Evolutionary conservation across 1,140 invertebrate genomes (phyloP).

Genomic region (Trachymyrmex septentrionalis): DNA sequence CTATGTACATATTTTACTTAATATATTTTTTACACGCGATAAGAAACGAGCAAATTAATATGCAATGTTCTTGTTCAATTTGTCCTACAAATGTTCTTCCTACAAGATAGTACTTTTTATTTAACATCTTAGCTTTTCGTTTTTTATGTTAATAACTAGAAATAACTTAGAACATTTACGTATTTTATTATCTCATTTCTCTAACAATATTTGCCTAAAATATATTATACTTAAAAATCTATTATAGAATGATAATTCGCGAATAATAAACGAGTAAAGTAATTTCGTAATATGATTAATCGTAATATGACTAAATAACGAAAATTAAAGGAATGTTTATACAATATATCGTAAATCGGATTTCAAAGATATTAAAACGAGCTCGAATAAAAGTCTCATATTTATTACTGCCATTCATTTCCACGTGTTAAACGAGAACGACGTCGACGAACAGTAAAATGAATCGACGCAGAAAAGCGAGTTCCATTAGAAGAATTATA

Average conservation of each 20-base stretch:
- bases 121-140: neutral
- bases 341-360: neutral
- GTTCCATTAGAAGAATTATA: constrained; percentile 65
- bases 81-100: too few relatives aligned
- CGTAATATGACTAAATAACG: neutral
- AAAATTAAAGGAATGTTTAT: neutral
- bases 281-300: neutral
- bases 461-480: constrained; percentile 51
- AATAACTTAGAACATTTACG: neutral
- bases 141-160: neutral
- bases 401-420: constrained; percentile 34
- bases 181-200: neutral
- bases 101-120: neutral
- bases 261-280: neutral
- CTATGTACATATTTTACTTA: too few relatives aligned
- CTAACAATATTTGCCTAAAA: neutral
- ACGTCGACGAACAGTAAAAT: constrained; percentile 53
- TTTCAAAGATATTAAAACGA: constrained; percentile 7
- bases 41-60: neutral
- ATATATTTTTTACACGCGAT: too few relatives aligned
- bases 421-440: constrained; percentile 43
- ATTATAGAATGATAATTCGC: neutral
- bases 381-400: constrained; percentile 34
- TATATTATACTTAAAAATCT: too few relatives aligned
- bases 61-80: too few relatives aligned